Percentiles rank a stretch among this genome's conserved stretches.
Conservation (phyloP, 1,140 invertebrate genomes). For the Drosophila littoralis region DNA sequence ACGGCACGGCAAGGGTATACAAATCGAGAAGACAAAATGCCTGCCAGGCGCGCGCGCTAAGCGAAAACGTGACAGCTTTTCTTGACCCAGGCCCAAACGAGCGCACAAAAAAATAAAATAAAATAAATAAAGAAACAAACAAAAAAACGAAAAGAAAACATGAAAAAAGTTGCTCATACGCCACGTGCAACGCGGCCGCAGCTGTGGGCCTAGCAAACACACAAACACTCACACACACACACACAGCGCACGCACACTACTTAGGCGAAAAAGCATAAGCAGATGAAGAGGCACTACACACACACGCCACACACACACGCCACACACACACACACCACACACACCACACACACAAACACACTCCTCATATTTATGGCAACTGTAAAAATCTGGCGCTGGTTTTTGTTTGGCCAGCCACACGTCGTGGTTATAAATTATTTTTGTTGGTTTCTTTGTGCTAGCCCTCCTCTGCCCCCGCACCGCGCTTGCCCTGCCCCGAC, state of each 20-base stretch:
- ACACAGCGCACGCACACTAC: slow-evolving; percentile 17
- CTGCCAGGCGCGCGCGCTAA: slow-evolving; percentile 54
- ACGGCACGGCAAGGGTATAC: background rate
- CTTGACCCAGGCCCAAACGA: slow-evolving; percentile 59
- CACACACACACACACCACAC: slow-evolving; percentile 3
- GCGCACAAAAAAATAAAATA: slow-evolving; percentile 13
- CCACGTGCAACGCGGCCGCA: slow-evolving; percentile 73
- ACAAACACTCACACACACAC: slow-evolving; percentile 36
- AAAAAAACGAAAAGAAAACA: slow-evolving; percentile 23
- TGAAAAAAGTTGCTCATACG: slow-evolving; percentile 74
- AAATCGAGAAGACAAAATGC: slow-evolving; percentile 52
- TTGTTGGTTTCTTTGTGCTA: slow-evolving; percentile 31
- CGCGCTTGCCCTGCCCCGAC: background rate
- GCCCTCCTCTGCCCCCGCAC: background rate
- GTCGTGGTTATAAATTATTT: slow-evolving; percentile 82
- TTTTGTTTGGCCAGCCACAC: slow-evolving; percentile 80
- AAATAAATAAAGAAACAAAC: slow-evolving; percentile 4
- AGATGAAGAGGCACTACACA: slow-evolving; percentile 14
- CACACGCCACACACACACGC: slow-evolving; percentile 1
- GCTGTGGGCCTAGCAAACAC: slow-evolving; percentile 64
- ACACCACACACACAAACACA: slow-evolving; percentile 20
- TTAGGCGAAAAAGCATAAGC: slow-evolving; percentile 49
- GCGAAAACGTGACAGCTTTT: slow-evolving; percentile 75
- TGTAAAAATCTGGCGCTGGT: slow-evolving; percentile 72
- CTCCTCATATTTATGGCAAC: slow-evolving; percentile 57